Evolutionary conservation across 2,113 vertebrate species (phyloP), one percentile per base, ranked within the genome.

Genomic region (Nyctereutes procyonoides): DNA sequence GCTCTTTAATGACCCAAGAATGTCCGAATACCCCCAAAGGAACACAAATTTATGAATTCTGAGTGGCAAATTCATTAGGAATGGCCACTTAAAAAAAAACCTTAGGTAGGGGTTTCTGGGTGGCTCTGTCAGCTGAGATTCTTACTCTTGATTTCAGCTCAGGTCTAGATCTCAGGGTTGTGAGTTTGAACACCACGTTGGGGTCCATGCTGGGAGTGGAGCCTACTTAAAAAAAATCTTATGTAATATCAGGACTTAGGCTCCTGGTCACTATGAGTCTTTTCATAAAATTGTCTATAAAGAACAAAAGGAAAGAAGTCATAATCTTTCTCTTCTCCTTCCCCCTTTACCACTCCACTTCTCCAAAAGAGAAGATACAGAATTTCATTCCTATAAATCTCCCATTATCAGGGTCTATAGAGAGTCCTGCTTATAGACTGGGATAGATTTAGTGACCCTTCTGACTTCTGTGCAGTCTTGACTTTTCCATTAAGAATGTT

Each of bases 21-120:
- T 96, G 38, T 62, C 93, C 79, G 55, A 96, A 86, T 67, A 73
- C 8, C 55, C 95, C 85, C 16, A 91, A 79, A 28, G 10, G 58
- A 95, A 94, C 58, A n/a, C 38, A 94, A 96, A 90, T 96, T 58
- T 82, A 95, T 95, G 82, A 77, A 97, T 96, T 93, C 48, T 87
- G 22, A 96, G 48, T 80, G 82, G 56, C 77, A 86, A 96, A 91
- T 69, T 95, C 63, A 81, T 97, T 87, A 89, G 73, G 35, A 90
- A 76, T 88, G 55, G 69, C 51, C 65, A 81, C 83, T 32, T 7
- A 0, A 58, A 89, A 74, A 92, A 93, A 93, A 74, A 48, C 32
- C 32, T 69, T 35, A 69, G 32, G 67, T 69, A 69, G 67, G 32
- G 67, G 32, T 3, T 3, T 28, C 67, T 69, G 28, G 16, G 32